phyloP scores from a whole-genome alignment of 37 sponge, comb jelly and placozoan species.

The Theonella swinhoei region DNA sequence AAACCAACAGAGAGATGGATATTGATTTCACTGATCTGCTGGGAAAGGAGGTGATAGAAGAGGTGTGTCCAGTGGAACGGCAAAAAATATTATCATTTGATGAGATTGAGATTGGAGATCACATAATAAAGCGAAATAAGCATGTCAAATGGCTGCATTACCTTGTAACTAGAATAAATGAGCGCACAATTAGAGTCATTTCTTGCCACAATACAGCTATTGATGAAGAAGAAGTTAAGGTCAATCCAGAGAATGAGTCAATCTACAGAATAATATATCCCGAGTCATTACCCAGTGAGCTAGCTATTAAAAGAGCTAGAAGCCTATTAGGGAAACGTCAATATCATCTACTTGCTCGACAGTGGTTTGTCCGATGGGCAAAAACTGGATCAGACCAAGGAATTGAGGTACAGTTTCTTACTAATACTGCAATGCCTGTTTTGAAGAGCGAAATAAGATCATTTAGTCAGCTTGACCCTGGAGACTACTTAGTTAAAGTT shows the following conservation, averaged over 20 bases:
- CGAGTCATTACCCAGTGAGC: slow-evolving; percentile 2
- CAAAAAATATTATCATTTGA: too few relatives aligned
- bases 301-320: slow-evolving; percentile 25
- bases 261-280: slow-evolving; percentile 31
- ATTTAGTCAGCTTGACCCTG: slow-evolving; percentile 25
- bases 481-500: slow-evolving; percentile 16
- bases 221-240: not conserved
- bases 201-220: not conserved
- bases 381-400: slow-evolving; percentile 42
- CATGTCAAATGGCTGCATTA: not conserved
- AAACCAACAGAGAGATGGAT: too few relatives aligned
- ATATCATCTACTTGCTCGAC: not conserved
- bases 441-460: slow-evolving; percentile 14
- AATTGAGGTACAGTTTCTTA: slow-evolving; percentile 6
- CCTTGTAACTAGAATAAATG: slow-evolving; percentile 10
- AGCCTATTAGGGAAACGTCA: not conserved
- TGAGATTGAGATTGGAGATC: slow-evolving; percentile 1
- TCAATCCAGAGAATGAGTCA: not conserved
- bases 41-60: too few relatives aligned
- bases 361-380: slow-evolving; percentile 23
- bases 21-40: too few relatives aligned
- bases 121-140: not conserved
- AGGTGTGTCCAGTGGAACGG: too few relatives aligned
- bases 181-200: not conserved
- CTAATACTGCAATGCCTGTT: not conserved